Conservation (phyloP, 2,888 invertebrate species). For the Agrotis segetum region DNA sequence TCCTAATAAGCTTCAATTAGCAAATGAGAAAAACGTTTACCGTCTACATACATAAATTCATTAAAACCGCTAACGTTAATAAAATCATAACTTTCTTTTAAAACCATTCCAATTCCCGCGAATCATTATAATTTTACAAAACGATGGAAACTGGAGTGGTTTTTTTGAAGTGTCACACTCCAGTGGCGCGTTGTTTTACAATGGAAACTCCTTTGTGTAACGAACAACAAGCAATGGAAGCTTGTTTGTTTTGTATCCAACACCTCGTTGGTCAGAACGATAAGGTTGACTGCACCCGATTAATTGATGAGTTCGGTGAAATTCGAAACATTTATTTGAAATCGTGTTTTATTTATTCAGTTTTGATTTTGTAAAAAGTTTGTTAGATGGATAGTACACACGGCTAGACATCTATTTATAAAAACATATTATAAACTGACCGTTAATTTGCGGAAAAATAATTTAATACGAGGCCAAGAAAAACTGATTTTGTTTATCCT, state of each 20-base stretch:
- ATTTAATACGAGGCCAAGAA: too few species aligned
- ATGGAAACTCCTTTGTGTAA: constrained; percentile 31
- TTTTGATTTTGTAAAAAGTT: constrained; percentile 15
- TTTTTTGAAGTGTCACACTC: constrained; percentile 16
- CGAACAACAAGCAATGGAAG: constrained; percentile 46
- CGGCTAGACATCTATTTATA: too few species aligned
- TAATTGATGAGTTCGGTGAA: constrained; percentile 55
- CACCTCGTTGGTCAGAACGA: constrained; percentile 43
- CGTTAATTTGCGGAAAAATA: too few species aligned
- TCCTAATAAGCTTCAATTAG: constrained; percentile 26
- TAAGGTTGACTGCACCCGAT: constrained; percentile 43
- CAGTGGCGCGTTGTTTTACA: constrained; percentile 35
- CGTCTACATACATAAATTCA: constrained; percentile 22
- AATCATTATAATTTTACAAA: constrained; percentile 50
- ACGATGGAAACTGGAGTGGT: constrained; percentile 7
- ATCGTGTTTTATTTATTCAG: constrained; percentile 19
- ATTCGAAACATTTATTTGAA: constrained; percentile 28
- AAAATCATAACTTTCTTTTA: constrained; percentile 13
- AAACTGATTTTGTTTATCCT: too few species aligned
- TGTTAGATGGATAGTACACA: not conserved
- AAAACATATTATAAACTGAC: too few species aligned
- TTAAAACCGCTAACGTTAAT: constrained; percentile 6
- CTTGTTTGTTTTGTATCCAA: constrained; percentile 50
- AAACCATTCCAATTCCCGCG: constrained; percentile 11
- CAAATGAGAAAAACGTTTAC: not conserved